A percentile compares a stretch with the other conserved stretches of the same genome.
Conservation (phyloP, 2,113 vertebrate species). For the Cephalopterus ornatus region DNA sequence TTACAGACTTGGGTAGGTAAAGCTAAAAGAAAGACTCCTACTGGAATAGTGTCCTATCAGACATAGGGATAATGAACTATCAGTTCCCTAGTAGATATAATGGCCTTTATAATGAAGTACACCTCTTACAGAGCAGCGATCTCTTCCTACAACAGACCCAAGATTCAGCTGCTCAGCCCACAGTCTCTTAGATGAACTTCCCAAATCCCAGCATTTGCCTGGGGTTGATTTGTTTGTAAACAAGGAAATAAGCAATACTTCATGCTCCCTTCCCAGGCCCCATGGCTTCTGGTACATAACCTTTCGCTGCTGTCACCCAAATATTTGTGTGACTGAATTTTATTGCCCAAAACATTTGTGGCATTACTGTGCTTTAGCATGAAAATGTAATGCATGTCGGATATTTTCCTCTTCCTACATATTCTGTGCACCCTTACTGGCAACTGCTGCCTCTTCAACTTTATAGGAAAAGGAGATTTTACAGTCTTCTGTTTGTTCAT, state of each 20-base stretch:
- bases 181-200: neutral
- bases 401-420: neutral
- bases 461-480: constrained; percentile 8
- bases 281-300: neutral
- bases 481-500: constrained; percentile 1
- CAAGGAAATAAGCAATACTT: neutral
- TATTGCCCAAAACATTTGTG: constrained; percentile 12
- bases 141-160: neutral
- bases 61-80: neutral
- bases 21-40: neutral
- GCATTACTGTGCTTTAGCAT: neutral
- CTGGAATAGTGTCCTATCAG: neutral
- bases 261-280: constrained; percentile 8
- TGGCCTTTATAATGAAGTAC: neutral
- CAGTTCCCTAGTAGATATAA: neutral
- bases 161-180: neutral
- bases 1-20: neutral
- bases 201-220: neutral
- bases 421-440: neutral
- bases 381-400: neutral
- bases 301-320: neutral
- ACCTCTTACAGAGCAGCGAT: neutral
- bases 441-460: neutral
- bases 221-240: neutral
- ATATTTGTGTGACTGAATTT: constrained; percentile 11